phyloP scores from a whole-genome alignment of 2,888 invertebrate species.

The Euproctis similis region DNA sequence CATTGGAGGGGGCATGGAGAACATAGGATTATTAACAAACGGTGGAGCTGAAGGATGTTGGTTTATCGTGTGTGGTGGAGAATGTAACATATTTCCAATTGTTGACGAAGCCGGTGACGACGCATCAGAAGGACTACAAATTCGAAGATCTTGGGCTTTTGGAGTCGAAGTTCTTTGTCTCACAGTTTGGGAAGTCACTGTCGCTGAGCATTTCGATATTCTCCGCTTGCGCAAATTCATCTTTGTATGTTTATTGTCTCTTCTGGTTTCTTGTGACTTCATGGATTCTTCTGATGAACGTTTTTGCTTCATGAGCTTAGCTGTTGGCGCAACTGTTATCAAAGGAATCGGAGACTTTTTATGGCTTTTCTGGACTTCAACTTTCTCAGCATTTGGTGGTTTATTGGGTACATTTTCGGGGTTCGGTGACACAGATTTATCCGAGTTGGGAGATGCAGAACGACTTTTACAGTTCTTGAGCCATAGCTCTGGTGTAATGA shows the following conservation, averaged over 20 bases:
- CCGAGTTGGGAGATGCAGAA: conserved; percentile 76
- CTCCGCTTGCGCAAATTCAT: conserved; percentile 66
- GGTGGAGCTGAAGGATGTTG: conserved; percentile 42
- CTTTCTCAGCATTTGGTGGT: conserved; percentile 31
- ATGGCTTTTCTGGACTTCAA: conserved; percentile 36
- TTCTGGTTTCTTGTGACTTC: conserved; percentile 61
- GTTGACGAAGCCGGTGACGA: conserved; percentile 51
- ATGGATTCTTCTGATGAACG: conserved; percentile 47
- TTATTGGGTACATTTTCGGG: conserved; percentile 44
- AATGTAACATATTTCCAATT: conserved; percentile 48
- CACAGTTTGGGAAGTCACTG: conserved; percentile 58
- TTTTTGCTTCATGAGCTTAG: conserved; percentile 77
- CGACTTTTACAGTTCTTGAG: conserved; percentile 85
- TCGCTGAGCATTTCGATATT: conserved; percentile 59
- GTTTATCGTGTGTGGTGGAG: conserved; percentile 55
- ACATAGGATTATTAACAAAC: conserved; percentile 53
- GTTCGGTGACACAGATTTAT: conserved; percentile 73
- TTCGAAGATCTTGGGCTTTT: conserved; percentile 64
- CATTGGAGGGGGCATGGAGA: conserved; percentile 59
- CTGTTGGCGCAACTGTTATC: conserved; percentile 79
- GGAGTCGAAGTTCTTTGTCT: conserved; percentile 52
- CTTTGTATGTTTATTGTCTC: conserved; percentile 53
- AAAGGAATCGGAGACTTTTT: conserved; percentile 74
- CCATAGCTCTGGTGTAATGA: conserved; percentile 95
- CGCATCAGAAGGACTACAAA: conserved; percentile 59